Evolutionary conservation across 2,888 invertebrate species (phyloP), one percentile per base, ranked within the genome.

Genomic region (Holacanthella duospinosa): DNA sequence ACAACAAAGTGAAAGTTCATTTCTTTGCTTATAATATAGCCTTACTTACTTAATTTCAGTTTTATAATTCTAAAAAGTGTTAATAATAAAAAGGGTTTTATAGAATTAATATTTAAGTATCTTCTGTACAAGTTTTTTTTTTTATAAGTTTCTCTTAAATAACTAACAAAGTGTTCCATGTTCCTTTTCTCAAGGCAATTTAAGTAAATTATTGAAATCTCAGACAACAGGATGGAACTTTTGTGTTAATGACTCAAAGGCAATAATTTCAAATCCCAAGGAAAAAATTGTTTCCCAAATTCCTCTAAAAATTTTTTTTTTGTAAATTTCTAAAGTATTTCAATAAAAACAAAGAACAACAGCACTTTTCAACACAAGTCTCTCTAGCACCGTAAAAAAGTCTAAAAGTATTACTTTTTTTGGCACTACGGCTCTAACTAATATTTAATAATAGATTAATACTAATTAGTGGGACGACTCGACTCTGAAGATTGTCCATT

Each of bases 201-300:
- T 36, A 12, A 6, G 36, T 12, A 36, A 21, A 16, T 6, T 36
- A 6, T 36, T 36, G 9, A 48, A 48, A 48, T 48, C 48, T 48
- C 48, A 48, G 48, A 48, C 48, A 21, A 48, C 48, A 48, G 48
- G 48, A 48, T 48, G 48, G 48, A 48, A 48, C 48, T 48, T 48
- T 48, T 48, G 12, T 48, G 48, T 48, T 48, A 48, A 48, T 48
- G 48, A 48, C 48, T 48, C 48, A 48, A n/a, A 48, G 48, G 48
- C 48, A 48, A 36, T 36, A 36, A 48, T 48, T 48, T 21, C 4
- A n/a, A n/a, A 21, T 9, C n/a, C 16, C 36, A n/a, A n/a, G n/a
- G n/a, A n/a, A n/a, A n/a, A 36, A 36, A 36, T 48, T 48, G 48
- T 9, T n/a, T 48, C 48, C 48, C 48, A 48, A 48, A 48, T 48